These are phyloP conservation scores for Phaonia tiefii DNA, from an alignment of 2,888 invertebrate species.

Conservation along the genomic window DNA sequence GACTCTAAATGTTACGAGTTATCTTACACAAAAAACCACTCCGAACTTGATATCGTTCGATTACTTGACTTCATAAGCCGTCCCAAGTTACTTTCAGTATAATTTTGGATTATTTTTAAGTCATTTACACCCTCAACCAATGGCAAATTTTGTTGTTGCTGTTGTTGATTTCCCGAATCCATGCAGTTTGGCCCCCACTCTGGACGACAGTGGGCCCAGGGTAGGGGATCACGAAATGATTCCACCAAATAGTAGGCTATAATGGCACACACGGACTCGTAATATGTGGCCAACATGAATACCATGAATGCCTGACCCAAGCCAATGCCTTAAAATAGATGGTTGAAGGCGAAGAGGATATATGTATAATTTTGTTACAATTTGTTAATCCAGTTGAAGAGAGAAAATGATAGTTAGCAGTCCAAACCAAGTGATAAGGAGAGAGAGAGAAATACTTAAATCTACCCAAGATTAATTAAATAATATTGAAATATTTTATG, in stretches of 20 bases:
- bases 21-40: constrained; percentile 82
- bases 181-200: constrained; percentile 82
- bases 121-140: constrained; percentile 35
- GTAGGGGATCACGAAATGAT: constrained; percentile 84
- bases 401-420: no score
- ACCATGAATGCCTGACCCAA: constrained; percentile 82
- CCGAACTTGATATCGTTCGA: constrained; percentile 80
- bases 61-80: constrained; percentile 36
- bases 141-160: constrained; percentile 21
- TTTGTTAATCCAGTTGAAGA: no score
- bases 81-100: constrained; percentile 40
- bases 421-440: no score
- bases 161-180: constrained; percentile 71
- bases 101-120: constrained; percentile 46
- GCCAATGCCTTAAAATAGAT: constrained; percentile 81
- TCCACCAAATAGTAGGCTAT: constrained; percentile 84
- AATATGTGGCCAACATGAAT: constrained; percentile 84
- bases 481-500: no score
- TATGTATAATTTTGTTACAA: no score
- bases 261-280: constrained; percentile 83
- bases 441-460: no score
- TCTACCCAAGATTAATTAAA: no score
- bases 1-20: constrained; percentile 21
- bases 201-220: constrained; percentile 84
- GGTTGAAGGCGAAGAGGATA: no score